phyloP scores from a whole-genome alignment of 53 echinoderm and acorn worm species.

The Arbacia lixula region DNA sequence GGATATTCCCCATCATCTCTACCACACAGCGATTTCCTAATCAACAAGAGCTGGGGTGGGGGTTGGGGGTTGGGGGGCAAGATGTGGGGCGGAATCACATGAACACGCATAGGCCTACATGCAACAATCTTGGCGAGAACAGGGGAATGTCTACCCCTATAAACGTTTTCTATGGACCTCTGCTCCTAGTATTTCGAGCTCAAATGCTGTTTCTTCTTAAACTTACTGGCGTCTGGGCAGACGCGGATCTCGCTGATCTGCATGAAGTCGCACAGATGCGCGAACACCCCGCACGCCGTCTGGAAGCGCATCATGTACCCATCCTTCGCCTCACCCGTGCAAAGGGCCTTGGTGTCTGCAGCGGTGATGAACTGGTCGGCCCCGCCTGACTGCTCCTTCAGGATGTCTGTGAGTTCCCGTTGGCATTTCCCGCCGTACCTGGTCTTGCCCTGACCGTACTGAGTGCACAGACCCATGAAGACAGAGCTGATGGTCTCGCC shows the following conservation, averaged over 20 bases:
- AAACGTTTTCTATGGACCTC: no score
- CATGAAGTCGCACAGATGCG: conserved; percentile 35
- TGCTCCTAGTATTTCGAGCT: no score
- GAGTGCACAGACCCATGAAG: not conserved
- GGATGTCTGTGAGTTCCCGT: not conserved
- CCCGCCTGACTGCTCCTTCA: not conserved
- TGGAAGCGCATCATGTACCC: not conserved
- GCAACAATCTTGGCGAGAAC: no score
- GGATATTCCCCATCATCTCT: no score
- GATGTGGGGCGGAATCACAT: no score
- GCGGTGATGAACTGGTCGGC: not conserved
- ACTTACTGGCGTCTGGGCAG: conserved; percentile 8
- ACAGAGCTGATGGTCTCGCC: not conserved
- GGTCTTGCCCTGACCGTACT: not conserved
- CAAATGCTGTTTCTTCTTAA: no score
- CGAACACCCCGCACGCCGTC: not conserved
- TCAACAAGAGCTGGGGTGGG: no score
- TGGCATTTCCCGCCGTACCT: conserved; percentile 4
- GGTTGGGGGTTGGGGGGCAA: no score
- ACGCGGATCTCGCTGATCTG: not conserved
- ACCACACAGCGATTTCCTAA: no score
- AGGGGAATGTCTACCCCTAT: no score
- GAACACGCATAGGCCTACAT: no score
- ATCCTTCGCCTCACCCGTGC: conserved; percentile 16
- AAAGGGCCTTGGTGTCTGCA: conserved; percentile 7